A percentile compares a stretch with the other conserved stretches of the same genome.
phyloP scores from a whole-genome alignment of 2,888 invertebrate genomes.

The Hydroisotoma schaefferi region DNA sequence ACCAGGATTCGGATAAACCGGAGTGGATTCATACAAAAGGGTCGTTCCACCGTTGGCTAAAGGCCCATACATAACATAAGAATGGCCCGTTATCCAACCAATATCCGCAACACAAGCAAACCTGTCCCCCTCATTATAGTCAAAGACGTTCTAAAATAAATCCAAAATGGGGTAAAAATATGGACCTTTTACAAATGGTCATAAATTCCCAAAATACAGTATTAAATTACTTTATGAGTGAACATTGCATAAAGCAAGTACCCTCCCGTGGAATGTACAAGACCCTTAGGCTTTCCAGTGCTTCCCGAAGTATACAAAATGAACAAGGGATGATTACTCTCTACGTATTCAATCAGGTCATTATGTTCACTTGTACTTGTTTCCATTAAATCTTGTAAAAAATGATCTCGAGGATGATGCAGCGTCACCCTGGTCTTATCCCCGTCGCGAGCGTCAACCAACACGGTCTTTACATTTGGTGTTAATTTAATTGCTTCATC shows the following conservation, averaged over 20 bases:
- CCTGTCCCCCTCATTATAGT: constrained; percentile 52
- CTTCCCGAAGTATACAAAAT: constrained; percentile 58
- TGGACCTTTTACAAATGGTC: not conserved
- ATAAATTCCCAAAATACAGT: not conserved
- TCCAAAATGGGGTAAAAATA: not conserved
- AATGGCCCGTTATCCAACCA: constrained; percentile 52
- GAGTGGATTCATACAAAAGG: constrained; percentile 56
- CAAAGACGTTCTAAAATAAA: constrained; percentile 53
- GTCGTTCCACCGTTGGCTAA: constrained; percentile 56
- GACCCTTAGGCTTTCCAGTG: constrained; percentile 57
- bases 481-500: constrained; percentile 53
- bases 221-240: constrained; percentile 52
- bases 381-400: constrained; percentile 53
- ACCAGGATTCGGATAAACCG: constrained; percentile 56
- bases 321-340: constrained; percentile 56
- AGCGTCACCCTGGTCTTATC: constrained; percentile 24
- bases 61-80: constrained; percentile 57
- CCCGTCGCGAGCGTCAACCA: constrained; percentile 52
- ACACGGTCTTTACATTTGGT: constrained; percentile 53
- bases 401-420: constrained; percentile 37
- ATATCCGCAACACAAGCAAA: constrained; percentile 58
- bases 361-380: constrained; percentile 38
- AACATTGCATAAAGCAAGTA: constrained; percentile 54
- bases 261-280: constrained; percentile 55
- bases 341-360: constrained; percentile 52